Evolutionary conservation across 2,888 invertebrate species (phyloP).

Genomic region (Drosophila setosimentum): DNA sequence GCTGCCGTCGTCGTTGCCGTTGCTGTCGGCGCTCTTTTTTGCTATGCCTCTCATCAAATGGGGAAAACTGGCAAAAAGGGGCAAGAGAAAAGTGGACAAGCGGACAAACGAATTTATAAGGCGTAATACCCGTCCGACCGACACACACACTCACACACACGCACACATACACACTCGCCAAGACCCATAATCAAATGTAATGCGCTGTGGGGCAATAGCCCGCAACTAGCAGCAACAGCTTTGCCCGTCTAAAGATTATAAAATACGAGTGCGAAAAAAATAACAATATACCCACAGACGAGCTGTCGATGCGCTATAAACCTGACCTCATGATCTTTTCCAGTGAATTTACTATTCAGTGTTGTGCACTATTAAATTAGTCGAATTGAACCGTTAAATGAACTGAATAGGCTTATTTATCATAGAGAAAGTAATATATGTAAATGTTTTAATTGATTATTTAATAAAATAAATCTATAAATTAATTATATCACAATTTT

Average conservation of each 20-base stretch:
- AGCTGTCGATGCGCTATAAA: slow-evolving; percentile 33
- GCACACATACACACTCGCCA: slow-evolving; percentile 24
- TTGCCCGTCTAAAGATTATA: slow-evolving; percentile 54
- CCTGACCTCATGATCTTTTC: slow-evolving; percentile 29
- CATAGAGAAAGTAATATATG: background rate
- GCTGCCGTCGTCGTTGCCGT: slow-evolving; percentile 38
- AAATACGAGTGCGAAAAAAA: slow-evolving; percentile 46
- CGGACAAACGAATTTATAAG: slow-evolving; percentile 62
- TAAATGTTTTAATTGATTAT: background rate
- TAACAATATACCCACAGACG: slow-evolving; percentile 23
- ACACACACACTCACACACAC: slow-evolving; percentile 28
- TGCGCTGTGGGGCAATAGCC: slow-evolving; percentile 75
- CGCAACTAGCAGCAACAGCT: slow-evolving; percentile 65
- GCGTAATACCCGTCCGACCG: slow-evolving; percentile 58
- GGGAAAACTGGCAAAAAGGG: slow-evolving; percentile 15
- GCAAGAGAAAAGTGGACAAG: slow-evolving; percentile 21
- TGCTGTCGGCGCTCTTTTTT: slow-evolving; percentile 5
- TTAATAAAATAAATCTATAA: background rate
- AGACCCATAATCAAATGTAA: slow-evolving; percentile 76
- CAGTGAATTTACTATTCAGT: slow-evolving; percentile 8
- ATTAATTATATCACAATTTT: background rate
- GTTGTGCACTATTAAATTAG: slow-evolving; percentile 17
- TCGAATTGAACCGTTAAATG: slow-evolving; percentile 6
- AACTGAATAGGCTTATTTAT: background rate
- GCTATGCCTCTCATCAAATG: background rate